phyloP scores from a whole-genome alignment of 2,797 vertebrate genomes.

The Staurois parvus region DNA sequence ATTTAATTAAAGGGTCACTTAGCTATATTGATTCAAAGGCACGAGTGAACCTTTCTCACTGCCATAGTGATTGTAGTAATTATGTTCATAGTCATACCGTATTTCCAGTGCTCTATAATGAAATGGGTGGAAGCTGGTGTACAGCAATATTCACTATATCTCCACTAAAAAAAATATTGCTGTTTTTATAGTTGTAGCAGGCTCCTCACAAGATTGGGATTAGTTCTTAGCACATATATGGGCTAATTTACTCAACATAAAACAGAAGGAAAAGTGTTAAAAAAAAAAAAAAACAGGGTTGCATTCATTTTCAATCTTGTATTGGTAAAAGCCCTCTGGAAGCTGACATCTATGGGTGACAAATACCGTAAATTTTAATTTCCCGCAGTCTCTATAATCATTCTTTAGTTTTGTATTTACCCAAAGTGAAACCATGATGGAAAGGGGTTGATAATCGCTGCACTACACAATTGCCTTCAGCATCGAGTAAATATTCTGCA shows the following conservation, averaged over 20 bases:
- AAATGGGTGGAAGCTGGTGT: neutral
- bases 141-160: neutral
- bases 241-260: neutral
- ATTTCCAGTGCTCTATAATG: neutral
- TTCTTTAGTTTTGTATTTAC: neutral
- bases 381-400: neutral
- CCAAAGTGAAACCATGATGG: neutral
- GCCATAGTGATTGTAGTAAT: too few species aligned
- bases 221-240: neutral
- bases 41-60: too few species aligned
- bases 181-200: neutral
- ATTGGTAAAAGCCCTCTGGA: neutral
- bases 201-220: neutral
- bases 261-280: neutral
- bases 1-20: too few species aligned
- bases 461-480: neutral
- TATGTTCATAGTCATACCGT: neutral
- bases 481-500: too few species aligned
- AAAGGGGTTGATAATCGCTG: neutral
- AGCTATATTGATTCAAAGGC: too few species aligned
- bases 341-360: neutral
- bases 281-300: neutral
- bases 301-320: neutral
- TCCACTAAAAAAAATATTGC: neutral
- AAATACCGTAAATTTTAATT: neutral